phyloP scores from a whole-genome alignment of 2,888 invertebrate genomes.

The Euclidia mi region DNA sequence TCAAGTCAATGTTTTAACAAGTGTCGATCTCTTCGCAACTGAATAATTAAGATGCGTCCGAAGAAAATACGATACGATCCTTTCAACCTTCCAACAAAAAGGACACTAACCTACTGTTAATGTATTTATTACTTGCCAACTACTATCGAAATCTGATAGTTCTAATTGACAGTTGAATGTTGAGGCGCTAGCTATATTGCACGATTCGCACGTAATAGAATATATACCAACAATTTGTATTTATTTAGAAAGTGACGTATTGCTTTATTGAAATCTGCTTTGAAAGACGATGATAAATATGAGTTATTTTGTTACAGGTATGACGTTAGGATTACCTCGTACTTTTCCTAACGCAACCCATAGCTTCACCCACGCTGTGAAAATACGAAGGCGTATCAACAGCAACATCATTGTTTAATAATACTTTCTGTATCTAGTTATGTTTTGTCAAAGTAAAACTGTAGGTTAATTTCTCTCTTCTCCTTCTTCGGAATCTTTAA shows the following conservation, averaged over 20 bases:
- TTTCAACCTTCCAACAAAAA: constrained; percentile 52
- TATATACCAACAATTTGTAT: constrained; percentile 22
- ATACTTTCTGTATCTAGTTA: too few relatives aligned
- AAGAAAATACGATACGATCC: constrained; percentile 51
- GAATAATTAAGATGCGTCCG: constrained; percentile 63
- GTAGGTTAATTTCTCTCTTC: too few relatives aligned
- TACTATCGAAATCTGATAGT: constrained; percentile 58
- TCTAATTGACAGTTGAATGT: constrained; percentile 66
- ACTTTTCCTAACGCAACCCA: too few relatives aligned
- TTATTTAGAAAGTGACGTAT: constrained; percentile 17
- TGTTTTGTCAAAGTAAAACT: too few relatives aligned
- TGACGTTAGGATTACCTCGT: too few relatives aligned
- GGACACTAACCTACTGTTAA: constrained; percentile 48
- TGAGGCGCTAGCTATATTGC: constrained; percentile 36
- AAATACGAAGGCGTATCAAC: too few relatives aligned
- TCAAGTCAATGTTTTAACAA: constrained; percentile 59
- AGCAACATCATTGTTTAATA: too few relatives aligned
- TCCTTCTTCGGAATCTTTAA: too few relatives aligned
- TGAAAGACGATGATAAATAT: not conserved
- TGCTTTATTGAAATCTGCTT: not conserved
- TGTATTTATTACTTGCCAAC: constrained; percentile 62
- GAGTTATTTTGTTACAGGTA: not conserved
- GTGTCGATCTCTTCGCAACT: constrained; percentile 56
- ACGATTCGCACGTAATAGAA: constrained; percentile 23
- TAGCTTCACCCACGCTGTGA: too few relatives aligned